Base-by-base conservation (phyloP, 2,113 vertebrate species). In the Synchiropus splendidus region DNA sequence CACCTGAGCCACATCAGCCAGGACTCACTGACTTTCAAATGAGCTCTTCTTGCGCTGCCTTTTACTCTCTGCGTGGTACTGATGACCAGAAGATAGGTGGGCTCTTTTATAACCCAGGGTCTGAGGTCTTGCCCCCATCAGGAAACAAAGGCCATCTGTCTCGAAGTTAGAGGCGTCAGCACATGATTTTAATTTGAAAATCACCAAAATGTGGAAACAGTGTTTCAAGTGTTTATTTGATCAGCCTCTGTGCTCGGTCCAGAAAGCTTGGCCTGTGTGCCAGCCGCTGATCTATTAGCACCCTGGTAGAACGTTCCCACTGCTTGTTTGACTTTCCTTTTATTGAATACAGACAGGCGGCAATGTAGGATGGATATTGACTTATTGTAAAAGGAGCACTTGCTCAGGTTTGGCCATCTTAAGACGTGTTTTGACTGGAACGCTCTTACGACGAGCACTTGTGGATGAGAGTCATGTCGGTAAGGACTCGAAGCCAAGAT, bases 141-240 rank as follows among this genome's bases (percentile, higher is more conserved):
- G 21, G 21, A 27, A 27, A 27, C 4, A 27, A 27, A 27, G 21
- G 21, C 21, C 21, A 8, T 27, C 21, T 27, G 21, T 27, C 4
- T 27, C 21, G 4, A 27, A 5, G 4, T 27, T 27, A 27, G 8
- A 27, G 8, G 21, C 21, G 4, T 27, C 21, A 74, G 45, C 73
- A 64, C 54, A 66, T 54, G 59, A 69, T 57, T 61, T 80, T 75
- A 71, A 79, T 76, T 69, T 74, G 45, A 78, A 72, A 75, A 76
- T 77, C 66, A 75, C 80, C 78, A 80, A 81, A 74, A 75, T 67
- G 60, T 63, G 64, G 75, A 78, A 78, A 70, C 57, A 61, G 77
- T 45, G 72, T 62, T 42, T 36, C 57, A 43, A 27, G 60, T 70
- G 67, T 83, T 83, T 82, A 82, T 83, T 77, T 79, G 71, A 54